Evolutionary conservation across 23 tunicate species (phyloP).

Genomic region (Aplidium turbinatum): DNA sequence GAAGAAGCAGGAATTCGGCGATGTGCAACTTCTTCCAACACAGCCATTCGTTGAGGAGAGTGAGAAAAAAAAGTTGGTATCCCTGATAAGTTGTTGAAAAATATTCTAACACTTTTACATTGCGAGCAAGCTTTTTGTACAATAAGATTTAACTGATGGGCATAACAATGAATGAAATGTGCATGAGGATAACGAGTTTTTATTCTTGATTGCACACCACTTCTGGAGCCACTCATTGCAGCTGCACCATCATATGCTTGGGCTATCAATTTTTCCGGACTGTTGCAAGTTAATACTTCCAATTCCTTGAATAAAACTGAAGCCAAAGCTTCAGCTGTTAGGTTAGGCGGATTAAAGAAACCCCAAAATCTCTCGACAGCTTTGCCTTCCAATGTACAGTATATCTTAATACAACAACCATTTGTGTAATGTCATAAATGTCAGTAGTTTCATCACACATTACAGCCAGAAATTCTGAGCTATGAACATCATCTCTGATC

Average conservation of each 20-base stretch:
- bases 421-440: constrained; percentile 5
- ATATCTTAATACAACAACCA: constrained; percentile 23
- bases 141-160: constrained; percentile 3
- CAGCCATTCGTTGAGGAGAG: constrained; percentile 25
- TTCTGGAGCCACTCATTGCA: constrained; percentile 8
- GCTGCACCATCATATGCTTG: constrained; percentile 31
- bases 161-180: constrained; percentile 15
- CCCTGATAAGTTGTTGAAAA: constrained; percentile 20
- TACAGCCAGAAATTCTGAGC: constrained; percentile 4
- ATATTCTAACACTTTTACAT: constrained; percentile 2
- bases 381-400: constrained; percentile 9
- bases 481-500: background rate
- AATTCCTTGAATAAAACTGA: constrained; percentile 8
- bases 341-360: constrained; percentile 23
- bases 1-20: constrained; percentile 12
- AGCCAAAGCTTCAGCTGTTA: constrained; percentile 16
- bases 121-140: constrained; percentile 3
- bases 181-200: constrained; percentile 8
- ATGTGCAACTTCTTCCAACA: constrained; percentile 2
- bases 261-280: constrained; percentile 2
- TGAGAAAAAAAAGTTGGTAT: background rate
- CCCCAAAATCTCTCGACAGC: constrained; percentile 7
- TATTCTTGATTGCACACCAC: constrained; percentile 15
- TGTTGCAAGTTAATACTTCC: background rate
- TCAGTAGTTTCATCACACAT: constrained; percentile 36